Base-by-base conservation (phyloP, 1,140 invertebrate species). In the Drosophila nasuta region DNA sequence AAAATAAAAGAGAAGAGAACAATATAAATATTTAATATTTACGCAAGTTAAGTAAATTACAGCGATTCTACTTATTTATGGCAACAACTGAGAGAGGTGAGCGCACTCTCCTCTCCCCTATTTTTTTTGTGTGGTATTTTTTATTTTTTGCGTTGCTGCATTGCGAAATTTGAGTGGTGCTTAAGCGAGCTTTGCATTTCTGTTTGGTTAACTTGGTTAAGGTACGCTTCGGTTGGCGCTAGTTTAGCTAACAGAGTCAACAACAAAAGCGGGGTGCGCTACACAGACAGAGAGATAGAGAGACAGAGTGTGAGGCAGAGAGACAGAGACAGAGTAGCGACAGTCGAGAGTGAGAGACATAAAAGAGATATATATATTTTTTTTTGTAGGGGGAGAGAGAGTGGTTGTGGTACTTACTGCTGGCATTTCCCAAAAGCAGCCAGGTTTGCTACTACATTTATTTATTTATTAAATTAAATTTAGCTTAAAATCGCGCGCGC, bases 21-120 rank as follows among this genome's bases (percentile, higher is more conserved):
- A 88, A 88, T 88, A 88, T 88, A 89, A 88, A 89, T 88, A 89
- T 88, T 89, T 81, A 79, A 85, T 88, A 76, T 89, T 88, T 89
- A 88, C 85, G 85, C 85, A 88, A 72, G 81, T 85, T 83, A 89
- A 89, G 83, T 88, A 85, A 88, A 81, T 88, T 89, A 89, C 81
- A 81, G 69, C 54, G 76, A 68, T 77, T 82, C 75, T 57, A 57
- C 45, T 60, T 62, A 25, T 38, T 59, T 59, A 33, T 63, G 51
- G 51, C 28, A 54, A 57, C 33, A 20, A 30, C 38, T 8, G 48
- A 51, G 56, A 38, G 48, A 51, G 56, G 48, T 45, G 48, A 68
- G 46, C 35, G 46, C 56, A 62, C 38, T 54, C 11, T 38, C 10
- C 8, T 20, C 38, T 41, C 11, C 10, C 2, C 10, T 75, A 45